phyloP scores from a whole-genome alignment of 2,888 invertebrate genomes.

The Bimastos eiseni region DNA sequence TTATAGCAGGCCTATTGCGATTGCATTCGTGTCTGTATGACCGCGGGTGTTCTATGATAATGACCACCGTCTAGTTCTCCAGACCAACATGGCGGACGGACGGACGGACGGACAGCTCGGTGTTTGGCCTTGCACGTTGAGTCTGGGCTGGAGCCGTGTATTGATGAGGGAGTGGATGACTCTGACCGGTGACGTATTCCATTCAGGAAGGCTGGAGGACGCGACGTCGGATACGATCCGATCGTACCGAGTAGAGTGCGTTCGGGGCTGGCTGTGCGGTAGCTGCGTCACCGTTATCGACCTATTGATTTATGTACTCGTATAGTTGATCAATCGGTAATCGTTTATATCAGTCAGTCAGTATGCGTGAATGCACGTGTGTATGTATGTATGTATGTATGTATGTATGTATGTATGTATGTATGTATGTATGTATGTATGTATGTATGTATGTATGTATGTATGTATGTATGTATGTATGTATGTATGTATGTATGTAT shows the following conservation, averaged over 20 bases:
- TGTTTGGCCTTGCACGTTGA: neutral
- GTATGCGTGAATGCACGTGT: neutral
- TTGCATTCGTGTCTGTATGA: neutral
- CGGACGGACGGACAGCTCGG: neutral
- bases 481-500: slow-evolving; percentile 26
- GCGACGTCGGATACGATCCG: neutral
- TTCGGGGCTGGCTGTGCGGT: neutral
- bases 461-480: neutral
- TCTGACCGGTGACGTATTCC: neutral
- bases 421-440: slow-evolving; percentile 23
- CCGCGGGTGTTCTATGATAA: neutral
- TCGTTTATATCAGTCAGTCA: neutral
- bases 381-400: no score
- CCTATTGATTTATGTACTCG: neutral
- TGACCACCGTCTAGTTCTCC: neutral
- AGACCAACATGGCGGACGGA: slow-evolving; percentile 1
- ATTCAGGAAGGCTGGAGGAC: neutral
- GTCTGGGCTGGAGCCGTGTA: neutral
- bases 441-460: slow-evolving; percentile 17
- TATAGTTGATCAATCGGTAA: neutral
- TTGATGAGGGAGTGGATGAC: neutral
- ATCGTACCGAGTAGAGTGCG: neutral
- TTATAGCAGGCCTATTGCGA: neutral
- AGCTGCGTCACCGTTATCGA: neutral
- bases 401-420: slow-evolving; percentile 15